Percentiles rank a stretch among this genome's conserved stretches.
Evolutionary conservation across 2,113 vertebrate genomes (phyloP).

Genomic region (Corythornis cristatus): DNA sequence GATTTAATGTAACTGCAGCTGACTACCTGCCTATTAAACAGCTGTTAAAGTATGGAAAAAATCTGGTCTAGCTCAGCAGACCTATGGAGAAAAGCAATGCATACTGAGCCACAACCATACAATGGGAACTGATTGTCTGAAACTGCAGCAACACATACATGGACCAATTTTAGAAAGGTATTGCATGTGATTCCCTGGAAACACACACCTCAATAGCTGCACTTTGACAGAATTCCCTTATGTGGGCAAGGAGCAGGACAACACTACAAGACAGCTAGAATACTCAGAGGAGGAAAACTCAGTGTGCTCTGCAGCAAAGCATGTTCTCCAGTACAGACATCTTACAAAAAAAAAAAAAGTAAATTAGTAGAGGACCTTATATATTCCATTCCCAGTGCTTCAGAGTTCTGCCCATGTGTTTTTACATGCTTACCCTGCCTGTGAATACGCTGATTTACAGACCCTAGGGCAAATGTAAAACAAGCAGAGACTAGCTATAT

Average conservation of each 20-base stretch:
- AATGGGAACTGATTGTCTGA: fast-evolving
- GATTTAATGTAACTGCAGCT: background rate
- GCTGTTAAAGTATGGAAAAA: background rate
- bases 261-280: background rate
- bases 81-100: background rate
- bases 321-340: background rate
- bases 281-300: background rate
- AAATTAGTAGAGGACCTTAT: background rate
- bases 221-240: background rate
- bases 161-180: background rate
- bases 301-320: background rate
- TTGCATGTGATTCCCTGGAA: background rate
- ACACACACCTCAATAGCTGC: background rate
- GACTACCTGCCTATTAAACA: background rate
- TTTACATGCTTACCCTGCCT: conserved; percentile 37
- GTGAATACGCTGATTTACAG: conserved; percentile 47
- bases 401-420: conserved; percentile 4
- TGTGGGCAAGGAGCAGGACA: background rate
- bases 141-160: background rate
- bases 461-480: conserved; percentile 62
- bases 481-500: conserved; percentile 72
- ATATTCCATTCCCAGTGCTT: background rate
- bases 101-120: background rate
- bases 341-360: background rate
- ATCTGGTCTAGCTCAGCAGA: background rate